These are phyloP conservation scores for Stichopus chloronotus DNA, from an alignment of 35 echinoderm and acorn worm species.

Conservation along the genomic window DNA sequence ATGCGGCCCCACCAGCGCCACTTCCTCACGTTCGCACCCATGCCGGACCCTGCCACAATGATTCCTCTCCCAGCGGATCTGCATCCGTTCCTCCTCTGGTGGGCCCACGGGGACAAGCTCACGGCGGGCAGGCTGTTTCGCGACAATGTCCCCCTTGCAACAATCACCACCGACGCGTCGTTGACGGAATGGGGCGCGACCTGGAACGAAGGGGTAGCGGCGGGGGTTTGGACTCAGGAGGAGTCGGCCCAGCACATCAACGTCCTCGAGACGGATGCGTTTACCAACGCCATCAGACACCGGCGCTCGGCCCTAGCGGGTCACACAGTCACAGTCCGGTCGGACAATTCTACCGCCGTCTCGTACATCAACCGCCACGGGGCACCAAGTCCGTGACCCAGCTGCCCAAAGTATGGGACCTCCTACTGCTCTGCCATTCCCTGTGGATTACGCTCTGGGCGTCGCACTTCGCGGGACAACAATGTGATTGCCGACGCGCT, in stretches of 20 bases:
- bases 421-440: background rate
- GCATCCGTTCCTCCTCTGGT: no score
- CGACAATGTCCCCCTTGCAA: no score
- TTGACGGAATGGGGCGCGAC: no score
- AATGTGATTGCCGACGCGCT: slow-evolving; percentile 40
- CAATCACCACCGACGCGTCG: no score
- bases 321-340: background rate
- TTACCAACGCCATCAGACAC: background rate
- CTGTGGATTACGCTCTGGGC: background rate
- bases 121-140: no score
- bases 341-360: slow-evolving; percentile 42
- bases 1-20: no score
- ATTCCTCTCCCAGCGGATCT: no score
- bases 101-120: no score
- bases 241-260: slow-evolving; percentile 18
- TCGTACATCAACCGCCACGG: slow-evolving; percentile 65
- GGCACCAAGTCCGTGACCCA: background rate
- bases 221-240: background rate
- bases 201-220: background rate
- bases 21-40: no score
- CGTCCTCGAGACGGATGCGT: background rate
- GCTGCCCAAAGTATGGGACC: no score
- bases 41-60: no score
- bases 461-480: slow-evolving; percentile 6
- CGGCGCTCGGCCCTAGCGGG: background rate